Base-by-base conservation (phyloP, 2,888 invertebrate species). In the Oligia latruncula region DNA sequence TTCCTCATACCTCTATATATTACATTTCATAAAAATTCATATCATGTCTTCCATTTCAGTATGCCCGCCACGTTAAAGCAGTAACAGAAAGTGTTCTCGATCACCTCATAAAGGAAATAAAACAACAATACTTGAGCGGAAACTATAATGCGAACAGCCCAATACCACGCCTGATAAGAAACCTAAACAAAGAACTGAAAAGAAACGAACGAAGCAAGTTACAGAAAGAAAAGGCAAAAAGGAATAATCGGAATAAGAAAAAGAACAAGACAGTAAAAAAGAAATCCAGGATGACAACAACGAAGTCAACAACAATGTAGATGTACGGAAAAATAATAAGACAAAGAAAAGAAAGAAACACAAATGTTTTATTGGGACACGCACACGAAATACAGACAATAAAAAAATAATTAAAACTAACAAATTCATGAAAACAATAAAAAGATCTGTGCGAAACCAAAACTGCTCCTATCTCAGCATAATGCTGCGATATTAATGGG, bases 21-120 rank as follows among this genome's bases (percentile, higher is more conserved):
- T 46, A 49, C 11, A 49, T 49, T 49, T 13, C 2, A 49, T 35
- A 49, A 74, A 76, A 64, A 15, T 77, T 40, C 17, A 68, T 43
- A 11, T 35, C 4, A 72, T 40, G 0, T 68, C 5, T 71, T 43
- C 15, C 6, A 15, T 71, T 82, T 75, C 91, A 94, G 94, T 90
- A 80, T 66, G 92, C 82, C 0, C 91, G 94, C 43, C 94, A 94
- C 71, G 74, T 92, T 0, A 85, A 93, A 82, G 74, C 87, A 4
- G 90, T 90, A 0, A 93, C 94, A 13, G 94, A 94, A 76, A 92
- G 83, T 35, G 87, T 90, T 0, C 71, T 93, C 4, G 90, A 92
- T 4, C 93, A 92, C 62, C 68, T 93, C 1, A 52, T 93, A 0
- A 85, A 87, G 35, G 91, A 93, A 87, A 86, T 94, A 3, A 91